Conservation (phyloP, 2,888 invertebrate species). For the Ormyrus rosae region DNA sequence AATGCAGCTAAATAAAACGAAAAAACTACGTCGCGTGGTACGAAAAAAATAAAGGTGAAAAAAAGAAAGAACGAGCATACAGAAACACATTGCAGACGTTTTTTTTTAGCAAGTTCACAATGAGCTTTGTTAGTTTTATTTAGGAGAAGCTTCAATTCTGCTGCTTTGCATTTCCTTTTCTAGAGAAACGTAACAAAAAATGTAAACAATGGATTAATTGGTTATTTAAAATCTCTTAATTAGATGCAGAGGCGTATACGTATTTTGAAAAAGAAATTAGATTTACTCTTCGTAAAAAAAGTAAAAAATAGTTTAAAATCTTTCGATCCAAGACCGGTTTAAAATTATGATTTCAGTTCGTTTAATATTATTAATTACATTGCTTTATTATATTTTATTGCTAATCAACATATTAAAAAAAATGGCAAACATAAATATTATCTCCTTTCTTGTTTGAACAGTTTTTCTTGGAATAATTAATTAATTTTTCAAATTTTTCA, state of each 20-base stretch:
- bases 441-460: no score
- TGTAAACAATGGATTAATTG: neutral
- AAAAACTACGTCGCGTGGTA: neutral
- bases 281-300: no score
- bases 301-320: no score
- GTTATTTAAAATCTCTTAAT: neutral
- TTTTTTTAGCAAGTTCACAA: neutral
- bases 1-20: neutral
- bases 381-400: no score
- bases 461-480: no score
- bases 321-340: no score
- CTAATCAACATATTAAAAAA: neutral
- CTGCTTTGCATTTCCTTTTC: neutral
- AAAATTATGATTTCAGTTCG: no score
- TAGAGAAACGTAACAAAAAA: neutral
- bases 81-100: slow-evolving; percentile 4
- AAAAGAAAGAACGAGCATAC: neutral
- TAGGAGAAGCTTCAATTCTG: slow-evolving; percentile 13
- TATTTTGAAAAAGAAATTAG: no score
- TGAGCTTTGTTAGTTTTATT: slow-evolving; percentile 16
- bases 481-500: no score
- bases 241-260: no score
- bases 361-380: no score
- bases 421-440: no score
- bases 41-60: neutral